These are phyloP conservation scores for Caenorhabditis imperialis DNA, from an alignment of 2,888 invertebrate genomes.

Conservation along the genomic window DNA sequence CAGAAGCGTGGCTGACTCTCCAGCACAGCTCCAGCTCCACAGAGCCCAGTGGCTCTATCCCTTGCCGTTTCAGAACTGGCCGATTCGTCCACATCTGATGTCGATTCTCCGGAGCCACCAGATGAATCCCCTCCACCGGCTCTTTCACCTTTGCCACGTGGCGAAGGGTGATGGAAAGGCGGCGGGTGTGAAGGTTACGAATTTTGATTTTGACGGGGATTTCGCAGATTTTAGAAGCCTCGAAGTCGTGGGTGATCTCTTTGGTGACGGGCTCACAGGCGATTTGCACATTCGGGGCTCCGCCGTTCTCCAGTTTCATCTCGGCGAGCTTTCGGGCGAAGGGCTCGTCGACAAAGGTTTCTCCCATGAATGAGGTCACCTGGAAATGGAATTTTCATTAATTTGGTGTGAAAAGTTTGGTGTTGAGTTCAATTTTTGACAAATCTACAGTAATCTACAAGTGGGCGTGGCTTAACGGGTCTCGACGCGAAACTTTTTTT, in stretches of 20 bases:
- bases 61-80: slow-evolving; percentile 15
- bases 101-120: slow-evolving; percentile 47
- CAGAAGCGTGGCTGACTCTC: slow-evolving; percentile 41
- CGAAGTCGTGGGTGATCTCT: slow-evolving; percentile 40
- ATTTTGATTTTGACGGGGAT: slow-evolving; percentile 27
- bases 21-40: slow-evolving; percentile 12
- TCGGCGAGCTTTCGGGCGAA: slow-evolving; percentile 22
- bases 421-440: too few species aligned
- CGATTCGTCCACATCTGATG: slow-evolving; percentile 61
- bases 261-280: slow-evolving; percentile 14
- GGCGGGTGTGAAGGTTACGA: slow-evolving; percentile 19
- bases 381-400: slow-evolving; percentile 6
- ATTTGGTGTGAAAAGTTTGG: too few species aligned
- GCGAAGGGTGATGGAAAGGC: slow-evolving; percentile 13
- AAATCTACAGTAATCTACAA: too few species aligned
- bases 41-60: neutral
- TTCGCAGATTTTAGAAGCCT: slow-evolving; percentile 20
- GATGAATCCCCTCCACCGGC: slow-evolving; percentile 40
- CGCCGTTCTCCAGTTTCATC: neutral
- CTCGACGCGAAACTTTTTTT: too few species aligned
- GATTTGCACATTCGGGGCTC: slow-evolving; percentile 20
- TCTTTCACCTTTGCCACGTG: slow-evolving; percentile 32
- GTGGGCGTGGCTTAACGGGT: too few species aligned
- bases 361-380: slow-evolving; percentile 59
- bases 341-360: slow-evolving; percentile 58